Percentiles rank a stretch among this genome's conserved stretches.
These are phyloP conservation scores for Siderastrea radians DNA, from an alignment of 92 coral and sea anemone genomes.

Conservation along the genomic window DNA sequence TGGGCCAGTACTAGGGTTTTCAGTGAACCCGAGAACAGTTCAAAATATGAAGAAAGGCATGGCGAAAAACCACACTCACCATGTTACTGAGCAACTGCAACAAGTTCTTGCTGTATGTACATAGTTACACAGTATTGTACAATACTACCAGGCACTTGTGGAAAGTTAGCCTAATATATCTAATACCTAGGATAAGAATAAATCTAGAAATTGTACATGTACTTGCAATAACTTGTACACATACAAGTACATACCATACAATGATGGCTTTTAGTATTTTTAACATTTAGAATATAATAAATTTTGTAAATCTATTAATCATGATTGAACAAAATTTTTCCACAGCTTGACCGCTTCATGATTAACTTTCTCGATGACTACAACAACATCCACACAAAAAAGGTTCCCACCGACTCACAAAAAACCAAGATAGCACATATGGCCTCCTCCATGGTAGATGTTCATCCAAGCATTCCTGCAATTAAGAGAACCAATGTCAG, in stretches of 20 bases:
- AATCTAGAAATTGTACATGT: no score
- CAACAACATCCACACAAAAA: conserved; percentile 55
- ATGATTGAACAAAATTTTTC: neutral
- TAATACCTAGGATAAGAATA: no score
- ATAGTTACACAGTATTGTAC: no score
- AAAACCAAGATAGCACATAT: conserved; percentile 57
- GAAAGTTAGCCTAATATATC: neutral
- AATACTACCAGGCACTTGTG: no score
- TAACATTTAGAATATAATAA: neutral
- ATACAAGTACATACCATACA: no score
- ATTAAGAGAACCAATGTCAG: conserved; percentile 8
- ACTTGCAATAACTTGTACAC: no score
- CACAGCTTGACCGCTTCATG: conserved; percentile 46
- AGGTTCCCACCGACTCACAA: conserved; percentile 38
- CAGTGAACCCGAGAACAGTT: conserved; percentile 58
- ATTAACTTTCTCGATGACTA: conserved; percentile 64
- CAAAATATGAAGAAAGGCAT: conserved; percentile 34
- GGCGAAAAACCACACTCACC: conserved; percentile 25
- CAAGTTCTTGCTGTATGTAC: no score
- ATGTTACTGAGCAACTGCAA: neutral
- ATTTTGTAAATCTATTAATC: neutral
- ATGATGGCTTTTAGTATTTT: neutral
- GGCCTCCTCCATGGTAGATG: conserved; percentile 60
- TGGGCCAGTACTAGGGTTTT: conserved; percentile 25
- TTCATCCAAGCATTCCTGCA: conserved; percentile 47